Conservation (phyloP, 2,888 invertebrate genomes). For the Drosophila fulvimacula region DNA sequence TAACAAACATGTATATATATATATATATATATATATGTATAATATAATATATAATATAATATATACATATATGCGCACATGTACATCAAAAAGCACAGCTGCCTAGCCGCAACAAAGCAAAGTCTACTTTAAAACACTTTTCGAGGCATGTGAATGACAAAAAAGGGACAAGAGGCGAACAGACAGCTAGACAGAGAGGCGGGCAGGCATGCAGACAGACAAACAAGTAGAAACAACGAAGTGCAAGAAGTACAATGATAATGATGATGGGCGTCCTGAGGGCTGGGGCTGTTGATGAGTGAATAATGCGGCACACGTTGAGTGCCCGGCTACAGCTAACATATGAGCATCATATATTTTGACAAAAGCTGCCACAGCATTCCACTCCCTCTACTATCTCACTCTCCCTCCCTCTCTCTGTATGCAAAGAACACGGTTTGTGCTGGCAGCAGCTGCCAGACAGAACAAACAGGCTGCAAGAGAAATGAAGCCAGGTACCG, state of each 20-base stretch:
- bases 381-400: background rate
- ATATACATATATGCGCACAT: too few relatives aligned
- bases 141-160: conserved; percentile 61
- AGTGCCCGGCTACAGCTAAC: conserved; percentile 66
- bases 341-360: conserved; percentile 75
- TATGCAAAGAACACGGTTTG: conserved; percentile 31
- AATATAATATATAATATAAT: too few relatives aligned
- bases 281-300: conserved; percentile 65
- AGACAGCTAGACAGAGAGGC: background rate
- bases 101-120: conserved; percentile 65
- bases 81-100: conserved; percentile 39
- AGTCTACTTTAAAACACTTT: conserved; percentile 71
- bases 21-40: background rate
- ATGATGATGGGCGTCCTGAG: conserved; percentile 73
- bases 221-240: conserved; percentile 48
- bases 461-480: conserved; percentile 51
- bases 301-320: conserved; percentile 74
- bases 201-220: conserved; percentile 8
- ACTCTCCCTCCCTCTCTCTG: conserved; percentile 8
- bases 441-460: conserved; percentile 55
- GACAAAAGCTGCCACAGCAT: conserved; percentile 57
- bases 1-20: background rate
- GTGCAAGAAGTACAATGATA: conserved; percentile 67
- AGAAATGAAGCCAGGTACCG: conserved; percentile 15
- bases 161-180: conserved; percentile 49